Conservation (phyloP, 1,140 invertebrate species). For the Diorhabda sublineata region DNA sequence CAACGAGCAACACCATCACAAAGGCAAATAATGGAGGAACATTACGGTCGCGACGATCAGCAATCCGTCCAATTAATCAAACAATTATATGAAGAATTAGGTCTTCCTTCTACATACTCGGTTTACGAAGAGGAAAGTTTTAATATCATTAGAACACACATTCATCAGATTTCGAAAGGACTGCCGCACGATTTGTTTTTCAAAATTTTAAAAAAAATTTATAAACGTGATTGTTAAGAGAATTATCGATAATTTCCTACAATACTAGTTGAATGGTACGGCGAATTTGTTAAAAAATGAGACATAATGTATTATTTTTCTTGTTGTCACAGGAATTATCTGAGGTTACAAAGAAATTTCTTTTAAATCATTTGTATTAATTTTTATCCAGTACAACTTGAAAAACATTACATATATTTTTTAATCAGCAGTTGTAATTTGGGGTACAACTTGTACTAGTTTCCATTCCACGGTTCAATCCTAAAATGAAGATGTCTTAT, state of each 20-base stretch:
- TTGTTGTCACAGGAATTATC: too few species aligned
- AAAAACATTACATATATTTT: too few species aligned
- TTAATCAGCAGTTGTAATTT: too few species aligned
- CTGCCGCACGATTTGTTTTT: constrained; percentile 80
- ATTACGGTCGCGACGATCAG: constrained; percentile 69
- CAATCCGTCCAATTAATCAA: constrained; percentile 70
- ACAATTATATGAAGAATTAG: constrained; percentile 74
- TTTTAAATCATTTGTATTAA: too few species aligned
- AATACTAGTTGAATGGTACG: too few species aligned
- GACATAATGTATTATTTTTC: too few species aligned
- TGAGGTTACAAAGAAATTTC: too few species aligned
- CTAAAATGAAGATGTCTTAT: too few species aligned
- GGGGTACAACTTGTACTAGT: too few species aligned
- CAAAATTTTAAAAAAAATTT: constrained; percentile 77
- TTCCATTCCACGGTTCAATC: too few species aligned
- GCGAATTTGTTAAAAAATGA: too few species aligned
- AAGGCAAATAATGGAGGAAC: constrained; percentile 70
- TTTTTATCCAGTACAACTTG: too few species aligned
- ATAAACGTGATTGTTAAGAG: constrained; percentile 57
- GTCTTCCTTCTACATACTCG: constrained; percentile 70
- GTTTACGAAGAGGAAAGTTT: constrained; percentile 85
- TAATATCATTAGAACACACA: constrained; percentile 76
- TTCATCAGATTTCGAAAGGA: constrained; percentile 78
- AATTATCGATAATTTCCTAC: not conserved
- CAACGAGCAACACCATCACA: constrained; percentile 72